Base-by-base conservation (phyloP, 2,113 vertebrate genomes). In the Anguilla rostrata region DNA sequence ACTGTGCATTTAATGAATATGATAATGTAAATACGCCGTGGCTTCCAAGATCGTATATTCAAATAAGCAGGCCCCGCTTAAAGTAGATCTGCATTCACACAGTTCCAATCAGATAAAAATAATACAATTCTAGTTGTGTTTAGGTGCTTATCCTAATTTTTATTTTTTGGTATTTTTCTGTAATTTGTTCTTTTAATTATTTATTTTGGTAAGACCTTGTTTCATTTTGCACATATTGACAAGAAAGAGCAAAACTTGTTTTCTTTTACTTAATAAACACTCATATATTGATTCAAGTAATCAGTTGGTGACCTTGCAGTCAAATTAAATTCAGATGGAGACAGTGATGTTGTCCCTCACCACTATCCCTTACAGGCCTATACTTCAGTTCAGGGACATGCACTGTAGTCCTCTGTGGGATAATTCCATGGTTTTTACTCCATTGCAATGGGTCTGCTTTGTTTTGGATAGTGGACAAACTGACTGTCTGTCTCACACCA, bases 401-500 rank as follows among this genome's bases (percentile, higher is more conserved):
- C n/a, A 34, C 3, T 2, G n/a, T 9, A 75, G 26, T 11, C 1
- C 26, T 34, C 11, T 26, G 26, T 75, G 8, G 34, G n/a, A n/a
- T 29, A 34, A 34, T 34, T 12, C 71, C 5, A 34, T 75, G 71
- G 43, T 83, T 49, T 46, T 83, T 49, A 26, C 26, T 8, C 82
- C 49, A 34, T 34, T 34, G 53, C 41, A 22, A 78, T 40, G 63
- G 41, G 43, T 39, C 29, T 39, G 86, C 34, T 83, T 79, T 57
- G 75, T 34, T 6, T 78, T n/a, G 14, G 5, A 18, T 81, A 83
- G 26, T 43, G 46, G 46, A 88, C 53, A 66, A 92, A 85, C 89
- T 41, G 88, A 91, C 90, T 90, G 90, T 90, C 92, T 29, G 81
- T 89, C 87, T 89, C 88, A 88, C 60, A 84, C 91, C 89, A 5